These are phyloP conservation scores for Agriopis leucophaearia DNA, from an alignment of 2,888 invertebrate species.

Conservation along the genomic window DNA sequence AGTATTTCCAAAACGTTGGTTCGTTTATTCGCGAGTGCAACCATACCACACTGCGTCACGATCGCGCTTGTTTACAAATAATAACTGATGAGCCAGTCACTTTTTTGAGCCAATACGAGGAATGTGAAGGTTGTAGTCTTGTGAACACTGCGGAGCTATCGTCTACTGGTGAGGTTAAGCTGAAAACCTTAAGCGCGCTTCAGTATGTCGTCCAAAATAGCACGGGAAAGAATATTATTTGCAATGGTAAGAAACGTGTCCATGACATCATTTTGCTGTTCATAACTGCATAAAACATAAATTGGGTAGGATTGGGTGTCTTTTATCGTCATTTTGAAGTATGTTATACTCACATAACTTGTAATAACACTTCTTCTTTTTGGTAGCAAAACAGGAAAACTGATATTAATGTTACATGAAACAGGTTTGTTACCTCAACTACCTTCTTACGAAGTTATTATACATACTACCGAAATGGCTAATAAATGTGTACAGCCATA, in stretches of 20 bases:
- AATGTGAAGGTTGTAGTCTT: slow-evolving; percentile 75
- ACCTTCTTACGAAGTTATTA: too few species aligned
- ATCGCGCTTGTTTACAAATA: slow-evolving; percentile 81
- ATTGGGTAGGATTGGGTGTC: background rate
- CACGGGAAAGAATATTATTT: slow-evolving; percentile 65
- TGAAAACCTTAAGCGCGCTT: slow-evolving; percentile 72
- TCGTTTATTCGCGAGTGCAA: slow-evolving; percentile 71
- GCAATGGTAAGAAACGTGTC: slow-evolving; percentile 67
- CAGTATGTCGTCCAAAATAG: slow-evolving; percentile 64
- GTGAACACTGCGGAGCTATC: slow-evolving; percentile 57
- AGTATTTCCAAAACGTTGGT: slow-evolving; percentile 77
- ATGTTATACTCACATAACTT: too few species aligned
- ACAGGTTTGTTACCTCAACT: background rate
- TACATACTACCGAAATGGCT: too few species aligned
- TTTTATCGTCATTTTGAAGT: background rate
- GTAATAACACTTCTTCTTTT: too few species aligned
- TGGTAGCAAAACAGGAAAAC: background rate
- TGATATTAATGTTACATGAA: background rate
- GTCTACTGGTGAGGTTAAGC: slow-evolving; percentile 56
- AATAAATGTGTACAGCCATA: too few species aligned
- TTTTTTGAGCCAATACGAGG: slow-evolving; percentile 79
- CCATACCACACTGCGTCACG: slow-evolving; percentile 65
- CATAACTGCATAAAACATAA: background rate
- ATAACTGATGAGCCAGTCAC: slow-evolving; percentile 62
- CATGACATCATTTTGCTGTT: slow-evolving; percentile 17